A percentile compares a stretch with the other conserved stretches of the same genome.
Evolutionary conservation across 2,797 vertebrate species (phyloP).

Genomic region (Linurgus olivaceus): DNA sequence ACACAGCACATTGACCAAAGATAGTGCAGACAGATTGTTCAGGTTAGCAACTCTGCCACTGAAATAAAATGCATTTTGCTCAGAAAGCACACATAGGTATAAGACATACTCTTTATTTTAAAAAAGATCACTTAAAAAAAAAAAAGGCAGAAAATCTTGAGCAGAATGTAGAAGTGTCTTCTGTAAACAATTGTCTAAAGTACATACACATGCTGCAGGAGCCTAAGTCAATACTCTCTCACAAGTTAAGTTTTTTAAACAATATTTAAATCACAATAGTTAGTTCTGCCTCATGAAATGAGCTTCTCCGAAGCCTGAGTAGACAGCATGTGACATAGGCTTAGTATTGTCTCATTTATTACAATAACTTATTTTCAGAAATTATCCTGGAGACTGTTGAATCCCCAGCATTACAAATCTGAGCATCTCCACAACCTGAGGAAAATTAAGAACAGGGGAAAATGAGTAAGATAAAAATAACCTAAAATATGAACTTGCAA

Average conservation of each 20-base stretch:
- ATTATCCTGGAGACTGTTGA: not conserved
- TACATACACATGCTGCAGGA: accelerated
- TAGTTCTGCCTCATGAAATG: not conserved
- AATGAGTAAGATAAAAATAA: not conserved
- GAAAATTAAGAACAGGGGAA: not conserved
- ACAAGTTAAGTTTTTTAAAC: not conserved
- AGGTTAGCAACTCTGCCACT: not conserved
- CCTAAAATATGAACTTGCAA: not conserved
- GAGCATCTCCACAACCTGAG: not conserved
- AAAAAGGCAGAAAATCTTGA: not conserved
- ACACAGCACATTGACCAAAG: not conserved
- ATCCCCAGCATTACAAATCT: not conserved
- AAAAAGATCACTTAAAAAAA: not conserved
- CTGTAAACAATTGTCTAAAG: not conserved
- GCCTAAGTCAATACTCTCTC: not conserved
- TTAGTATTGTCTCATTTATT: not conserved
- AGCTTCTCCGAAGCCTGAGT: not conserved
- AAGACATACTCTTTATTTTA: not conserved
- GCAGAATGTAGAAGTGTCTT: not conserved
- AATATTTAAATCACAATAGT: not conserved
- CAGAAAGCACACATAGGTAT: not conserved
- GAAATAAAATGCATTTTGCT: not conserved
- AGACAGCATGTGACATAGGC: not conserved
- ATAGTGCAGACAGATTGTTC: not conserved
- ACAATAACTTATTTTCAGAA: not conserved